A percentile compares a stretch with the other conserved stretches of the same genome.
Evolutionary conservation across 2,888 invertebrate species (phyloP).

Genomic region (Cancer borealis): DNA sequence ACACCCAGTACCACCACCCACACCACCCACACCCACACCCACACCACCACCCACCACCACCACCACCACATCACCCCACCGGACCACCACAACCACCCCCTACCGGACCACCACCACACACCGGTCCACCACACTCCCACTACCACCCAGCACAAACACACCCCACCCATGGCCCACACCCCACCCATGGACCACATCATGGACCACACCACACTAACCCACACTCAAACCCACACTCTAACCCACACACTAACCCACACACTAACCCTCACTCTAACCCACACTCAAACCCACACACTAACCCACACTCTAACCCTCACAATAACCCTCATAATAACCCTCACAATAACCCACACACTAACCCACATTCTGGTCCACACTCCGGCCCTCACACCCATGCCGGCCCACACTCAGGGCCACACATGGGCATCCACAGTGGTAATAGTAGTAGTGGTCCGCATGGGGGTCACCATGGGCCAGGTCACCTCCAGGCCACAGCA

Average conservation of each 20-base stretch:
- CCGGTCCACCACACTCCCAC: slow-evolving; percentile 75
- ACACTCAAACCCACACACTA: slow-evolving; percentile 70
- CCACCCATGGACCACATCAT: slow-evolving; percentile 66
- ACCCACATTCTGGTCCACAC: slow-evolving; percentile 72
- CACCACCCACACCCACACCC: slow-evolving; percentile 65
- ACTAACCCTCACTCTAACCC: slow-evolving; percentile 62
- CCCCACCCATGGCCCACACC: slow-evolving; percentile 71
- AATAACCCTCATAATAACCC: slow-evolving; percentile 61
- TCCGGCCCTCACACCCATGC: slow-evolving; percentile 72
- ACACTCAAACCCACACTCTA: slow-evolving; percentile 66
- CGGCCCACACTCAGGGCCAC: slow-evolving; percentile 71
- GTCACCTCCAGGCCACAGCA: slow-evolving; percentile 65
- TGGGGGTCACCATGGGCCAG: slow-evolving; percentile 70
- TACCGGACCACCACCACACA: slow-evolving; percentile 69
- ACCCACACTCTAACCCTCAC: slow-evolving; percentile 68
- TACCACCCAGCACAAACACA: slow-evolving; percentile 72
- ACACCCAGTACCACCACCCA: slow-evolving; percentile 73
- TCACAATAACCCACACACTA: slow-evolving; percentile 63
- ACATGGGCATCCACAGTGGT: slow-evolving; percentile 71
- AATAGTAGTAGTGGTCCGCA: slow-evolving; percentile 64
- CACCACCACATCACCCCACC: slow-evolving; percentile 69
- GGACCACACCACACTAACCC: slow-evolving; percentile 72
- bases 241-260: slow-evolving; percentile 65
- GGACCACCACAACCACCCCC: slow-evolving; percentile 69
- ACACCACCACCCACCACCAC: slow-evolving; percentile 65